A percentile compares a stretch with the other conserved stretches of the same genome.
Evolutionary conservation across 2,797 vertebrate genomes (phyloP).

Genomic region (Melanotaenia trifasciata): DNA sequence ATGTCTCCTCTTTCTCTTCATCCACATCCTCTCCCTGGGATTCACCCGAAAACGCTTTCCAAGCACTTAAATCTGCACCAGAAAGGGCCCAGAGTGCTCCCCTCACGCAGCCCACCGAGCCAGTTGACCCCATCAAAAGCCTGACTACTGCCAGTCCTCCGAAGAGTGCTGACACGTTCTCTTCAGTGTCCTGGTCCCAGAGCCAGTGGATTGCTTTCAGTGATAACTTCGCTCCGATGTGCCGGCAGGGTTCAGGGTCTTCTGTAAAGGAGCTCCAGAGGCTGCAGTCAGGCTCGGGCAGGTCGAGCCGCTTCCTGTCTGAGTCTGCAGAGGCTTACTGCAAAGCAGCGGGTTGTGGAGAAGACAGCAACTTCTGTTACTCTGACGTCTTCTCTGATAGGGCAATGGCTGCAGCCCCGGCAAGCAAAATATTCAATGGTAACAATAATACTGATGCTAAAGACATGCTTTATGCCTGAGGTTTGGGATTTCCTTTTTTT

Average conservation of each 20-base stretch:
- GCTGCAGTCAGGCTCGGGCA: slow-evolving; percentile 63
- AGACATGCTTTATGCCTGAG: slow-evolving; percentile 46
- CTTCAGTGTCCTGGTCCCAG: slow-evolving; percentile 79
- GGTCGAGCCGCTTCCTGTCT: slow-evolving; percentile 78
- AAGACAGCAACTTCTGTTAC: slow-evolving; percentile 70
- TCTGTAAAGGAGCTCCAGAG: slow-evolving; percentile 72
- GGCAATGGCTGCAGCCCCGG: slow-evolving; percentile 45
- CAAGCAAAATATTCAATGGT: slow-evolving; percentile 82
- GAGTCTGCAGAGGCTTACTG: slow-evolving; percentile 76
- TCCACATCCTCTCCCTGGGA: slow-evolving; percentile 79
- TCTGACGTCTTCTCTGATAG: slow-evolving; percentile 73
- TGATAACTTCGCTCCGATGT: slow-evolving; percentile 74
- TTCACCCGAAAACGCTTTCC: slow-evolving; percentile 78
- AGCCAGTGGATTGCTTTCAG: slow-evolving; percentile 88
- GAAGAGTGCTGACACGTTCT: slow-evolving; percentile 71
- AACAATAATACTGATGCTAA: slow-evolving; percentile 73
- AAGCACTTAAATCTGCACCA: slow-evolving; percentile 72
- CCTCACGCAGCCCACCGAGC: slow-evolving; percentile 71
- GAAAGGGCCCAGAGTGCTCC: slow-evolving; percentile 82
- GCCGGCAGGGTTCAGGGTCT: slow-evolving; percentile 46
- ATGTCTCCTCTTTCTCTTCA: slow-evolving; percentile 75
- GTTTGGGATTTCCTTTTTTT: slow-evolving; percentile 48
- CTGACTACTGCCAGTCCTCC: slow-evolving; percentile 57
- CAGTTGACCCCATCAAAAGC: slow-evolving; percentile 60
- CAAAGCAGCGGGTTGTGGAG: slow-evolving; percentile 68